Evolutionary conservation across 2,888 invertebrate species (phyloP).

Genomic region (Stenodema calcarata): DNA sequence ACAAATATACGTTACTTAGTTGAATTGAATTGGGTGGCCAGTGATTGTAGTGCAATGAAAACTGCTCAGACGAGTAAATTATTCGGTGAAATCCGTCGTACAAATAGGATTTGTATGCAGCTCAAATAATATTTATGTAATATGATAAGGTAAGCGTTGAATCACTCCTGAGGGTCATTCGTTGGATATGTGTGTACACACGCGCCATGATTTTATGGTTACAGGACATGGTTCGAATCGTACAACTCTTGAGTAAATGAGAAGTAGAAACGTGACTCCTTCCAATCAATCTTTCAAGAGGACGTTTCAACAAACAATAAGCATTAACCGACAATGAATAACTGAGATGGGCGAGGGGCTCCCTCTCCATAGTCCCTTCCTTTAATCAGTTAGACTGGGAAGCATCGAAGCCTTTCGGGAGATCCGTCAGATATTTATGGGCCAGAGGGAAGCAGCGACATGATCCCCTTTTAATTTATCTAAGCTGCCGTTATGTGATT

Average conservation of each 20-base stretch:
- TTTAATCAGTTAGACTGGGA: neutral
- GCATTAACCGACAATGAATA: constrained; percentile 1
- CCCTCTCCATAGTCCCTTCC: neutral
- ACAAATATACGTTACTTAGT: no score
- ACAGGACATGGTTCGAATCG: no score
- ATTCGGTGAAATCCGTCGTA: no score
- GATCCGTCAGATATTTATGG: constrained; percentile 48
- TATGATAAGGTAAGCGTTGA: no score
- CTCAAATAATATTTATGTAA: no score
- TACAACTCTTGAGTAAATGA: neutral
- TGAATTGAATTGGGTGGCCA: no score
- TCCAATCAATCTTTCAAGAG: neutral
- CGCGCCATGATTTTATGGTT: neutral
- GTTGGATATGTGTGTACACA: no score
- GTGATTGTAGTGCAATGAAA: no score
- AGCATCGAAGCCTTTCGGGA: constrained; percentile 10
- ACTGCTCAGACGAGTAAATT: no score
- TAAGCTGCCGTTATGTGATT: constrained; percentile 49
- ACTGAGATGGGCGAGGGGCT: neutral
- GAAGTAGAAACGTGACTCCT: neutral
- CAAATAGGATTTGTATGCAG: no score
- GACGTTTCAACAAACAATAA: constrained; percentile 16
- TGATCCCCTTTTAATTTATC: constrained; percentile 49
- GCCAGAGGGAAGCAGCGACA: constrained; percentile 44
- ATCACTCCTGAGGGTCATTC: no score